These are phyloP conservation scores for Ophthalmotilapia sp. DNA, from an alignment of 2,113 vertebrate genomes.

Conservation along the genomic window DNA sequence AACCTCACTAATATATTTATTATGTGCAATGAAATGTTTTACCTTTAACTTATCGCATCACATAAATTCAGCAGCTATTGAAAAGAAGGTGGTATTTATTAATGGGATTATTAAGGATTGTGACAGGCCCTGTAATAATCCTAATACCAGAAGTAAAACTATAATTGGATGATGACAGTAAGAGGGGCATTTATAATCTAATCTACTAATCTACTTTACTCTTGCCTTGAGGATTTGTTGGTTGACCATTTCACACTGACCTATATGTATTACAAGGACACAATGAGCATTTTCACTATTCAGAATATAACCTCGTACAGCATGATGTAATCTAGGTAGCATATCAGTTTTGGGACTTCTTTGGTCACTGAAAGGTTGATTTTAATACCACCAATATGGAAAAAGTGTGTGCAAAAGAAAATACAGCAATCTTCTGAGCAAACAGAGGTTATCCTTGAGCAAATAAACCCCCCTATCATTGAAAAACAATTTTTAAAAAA, in stretches of 20 bases:
- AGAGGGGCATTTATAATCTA: neutral
- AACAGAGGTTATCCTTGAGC: neutral
- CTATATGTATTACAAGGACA: neutral
- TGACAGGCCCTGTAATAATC: neutral
- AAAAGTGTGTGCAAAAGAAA: neutral
- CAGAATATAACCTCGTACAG: neutral
- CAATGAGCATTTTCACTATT: neutral
- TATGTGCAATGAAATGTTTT: neutral
- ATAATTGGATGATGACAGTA: constrained; percentile 14
- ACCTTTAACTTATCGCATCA: neutral
- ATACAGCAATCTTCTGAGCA: neutral
- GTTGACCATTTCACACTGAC: neutral
- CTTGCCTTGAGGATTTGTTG: neutral
- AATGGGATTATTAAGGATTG: neutral
- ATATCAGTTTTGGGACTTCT: neutral
- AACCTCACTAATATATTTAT: neutral
- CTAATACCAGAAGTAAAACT: neutral
- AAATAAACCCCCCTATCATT: neutral
- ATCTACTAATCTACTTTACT: constrained; percentile 14
- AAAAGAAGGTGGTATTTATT: neutral
- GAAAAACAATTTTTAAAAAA: neutral
- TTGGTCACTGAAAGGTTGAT: neutral
- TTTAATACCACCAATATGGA: neutral
- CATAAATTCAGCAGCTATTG: neutral
- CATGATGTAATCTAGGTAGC: neutral